phyloP scores from a whole-genome alignment of 2,113 vertebrate species.

The Cichladusa arquata region DNA sequence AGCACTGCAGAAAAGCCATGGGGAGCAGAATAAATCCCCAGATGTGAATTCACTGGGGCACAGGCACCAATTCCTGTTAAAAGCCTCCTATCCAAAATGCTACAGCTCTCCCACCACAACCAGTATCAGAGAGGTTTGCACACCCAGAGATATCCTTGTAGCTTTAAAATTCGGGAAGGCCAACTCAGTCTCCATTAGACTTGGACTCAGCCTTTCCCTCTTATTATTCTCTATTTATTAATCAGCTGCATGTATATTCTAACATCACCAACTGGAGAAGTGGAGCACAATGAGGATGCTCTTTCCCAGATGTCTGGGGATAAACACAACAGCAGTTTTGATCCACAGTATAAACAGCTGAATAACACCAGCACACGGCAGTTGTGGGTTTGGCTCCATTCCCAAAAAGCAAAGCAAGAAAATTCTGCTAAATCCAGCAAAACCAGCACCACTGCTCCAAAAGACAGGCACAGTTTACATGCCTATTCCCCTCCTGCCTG shows the following conservation, averaged over 20 bases:
- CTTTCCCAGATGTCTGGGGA: background rate
- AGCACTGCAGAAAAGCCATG: background rate
- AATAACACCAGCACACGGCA: background rate
- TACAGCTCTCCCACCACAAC: background rate
- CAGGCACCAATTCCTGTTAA: background rate
- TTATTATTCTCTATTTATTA: background rate
- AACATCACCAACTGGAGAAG: background rate
- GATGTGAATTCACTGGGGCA: background rate
- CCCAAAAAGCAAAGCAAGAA: background rate
- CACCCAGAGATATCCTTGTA: background rate
- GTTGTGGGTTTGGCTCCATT: background rate
- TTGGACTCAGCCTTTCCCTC: background rate
- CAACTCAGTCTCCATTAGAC: background rate
- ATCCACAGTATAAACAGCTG: constrained; percentile 1
- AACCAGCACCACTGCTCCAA: background rate
- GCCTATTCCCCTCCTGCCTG: background rate
- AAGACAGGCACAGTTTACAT: background rate
- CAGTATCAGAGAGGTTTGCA: background rate
- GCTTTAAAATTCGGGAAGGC: background rate
- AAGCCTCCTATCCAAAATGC: background rate
- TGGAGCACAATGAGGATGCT: background rate
- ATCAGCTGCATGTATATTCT: background rate
- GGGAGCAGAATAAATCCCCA: background rate
- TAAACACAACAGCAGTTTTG: constrained; percentile 18
- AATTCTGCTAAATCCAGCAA: constrained; percentile 2